Percentiles rank a stretch among this genome's conserved stretches.
Conservation (phyloP, 2,888 invertebrate genomes). For the Melipona beecheii region DNA sequence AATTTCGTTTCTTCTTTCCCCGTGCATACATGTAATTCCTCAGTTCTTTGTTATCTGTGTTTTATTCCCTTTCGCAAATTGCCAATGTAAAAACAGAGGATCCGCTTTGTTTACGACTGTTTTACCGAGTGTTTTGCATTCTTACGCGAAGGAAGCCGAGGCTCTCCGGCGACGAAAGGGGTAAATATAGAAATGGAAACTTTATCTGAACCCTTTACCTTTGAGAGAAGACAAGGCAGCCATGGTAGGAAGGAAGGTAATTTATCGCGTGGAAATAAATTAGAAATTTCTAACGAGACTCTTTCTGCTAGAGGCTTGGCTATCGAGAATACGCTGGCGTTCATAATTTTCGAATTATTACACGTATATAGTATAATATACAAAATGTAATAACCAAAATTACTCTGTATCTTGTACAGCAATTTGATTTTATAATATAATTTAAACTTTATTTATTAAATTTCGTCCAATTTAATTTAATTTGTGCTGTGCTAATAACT, state of each 20-base stretch:
- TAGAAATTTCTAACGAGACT: neutral
- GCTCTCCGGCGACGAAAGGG: no score
- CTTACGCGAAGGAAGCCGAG: neutral
- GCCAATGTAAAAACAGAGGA: neutral
- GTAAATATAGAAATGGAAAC: neutral
- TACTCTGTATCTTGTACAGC: no score
- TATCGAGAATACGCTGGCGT: no score
- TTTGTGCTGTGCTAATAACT: neutral
- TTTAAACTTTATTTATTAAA: no score
- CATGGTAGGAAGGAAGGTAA: neutral
- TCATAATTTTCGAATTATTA: no score
- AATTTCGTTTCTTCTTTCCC: neutral
- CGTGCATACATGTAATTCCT: neutral
- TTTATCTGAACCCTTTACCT: neutral
- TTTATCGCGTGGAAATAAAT: neutral
- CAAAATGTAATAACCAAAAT: no score
- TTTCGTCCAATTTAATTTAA: no score
- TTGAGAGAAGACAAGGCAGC: neutral
- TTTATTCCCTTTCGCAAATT: slow-evolving; percentile 12
- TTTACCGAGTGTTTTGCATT: neutral
- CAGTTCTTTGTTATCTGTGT: slow-evolving; percentile 1
- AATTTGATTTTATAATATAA: no score
- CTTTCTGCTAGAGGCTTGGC: no score
- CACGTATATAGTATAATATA: no score
- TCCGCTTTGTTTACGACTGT: neutral